A percentile compares a stretch with the other conserved stretches of the same genome.
Evolutionary conservation across 1,140 invertebrate species (phyloP).

Genomic region (Agrypnia vestita): DNA sequence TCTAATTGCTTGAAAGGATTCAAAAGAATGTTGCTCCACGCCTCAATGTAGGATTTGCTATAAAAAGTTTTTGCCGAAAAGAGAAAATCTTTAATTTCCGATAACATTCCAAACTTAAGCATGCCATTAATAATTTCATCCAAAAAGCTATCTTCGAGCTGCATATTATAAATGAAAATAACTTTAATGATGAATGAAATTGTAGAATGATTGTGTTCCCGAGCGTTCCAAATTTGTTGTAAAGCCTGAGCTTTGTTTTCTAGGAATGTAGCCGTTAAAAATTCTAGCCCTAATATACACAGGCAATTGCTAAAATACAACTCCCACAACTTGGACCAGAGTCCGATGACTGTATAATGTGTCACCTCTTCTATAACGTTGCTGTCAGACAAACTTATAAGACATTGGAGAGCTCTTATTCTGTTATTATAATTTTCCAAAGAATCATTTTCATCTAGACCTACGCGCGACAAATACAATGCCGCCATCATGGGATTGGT

Average conservation of each 20-base stretch:
- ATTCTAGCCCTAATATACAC: conserved; percentile 69
- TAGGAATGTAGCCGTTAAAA: conserved; percentile 67
- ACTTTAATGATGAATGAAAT: conserved; percentile 67
- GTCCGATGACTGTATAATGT: conserved; percentile 64
- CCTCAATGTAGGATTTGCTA: conserved; percentile 65
- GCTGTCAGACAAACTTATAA: conserved; percentile 68
- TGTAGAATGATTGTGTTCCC: conserved; percentile 64
- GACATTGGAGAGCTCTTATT: conserved; percentile 70
- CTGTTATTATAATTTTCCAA: conserved; percentile 69
- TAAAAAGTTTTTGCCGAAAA: conserved; percentile 64
- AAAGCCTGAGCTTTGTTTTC: conserved; percentile 68
- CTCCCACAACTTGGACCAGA: conserved; percentile 68
- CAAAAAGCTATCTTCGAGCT: conserved; percentile 61
- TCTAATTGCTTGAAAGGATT: conserved; percentile 69
- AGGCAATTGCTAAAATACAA: conserved; percentile 67
- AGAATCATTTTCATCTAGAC: conserved; percentile 69
- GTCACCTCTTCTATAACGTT: conserved; percentile 70
- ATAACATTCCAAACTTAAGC: conserved; percentile 65
- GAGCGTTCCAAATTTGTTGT: conserved; percentile 66
- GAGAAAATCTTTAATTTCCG: conserved; percentile 68
- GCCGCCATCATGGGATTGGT: conserved; percentile 71
- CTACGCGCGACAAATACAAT: conserved; percentile 71
- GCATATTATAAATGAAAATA: conserved; percentile 64
- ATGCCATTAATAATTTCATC: conserved; percentile 65
- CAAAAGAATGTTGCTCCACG: conserved; percentile 69